Base-by-base conservation (phyloP, 2,797 vertebrate species). In the Xenopus petersii region DNA sequence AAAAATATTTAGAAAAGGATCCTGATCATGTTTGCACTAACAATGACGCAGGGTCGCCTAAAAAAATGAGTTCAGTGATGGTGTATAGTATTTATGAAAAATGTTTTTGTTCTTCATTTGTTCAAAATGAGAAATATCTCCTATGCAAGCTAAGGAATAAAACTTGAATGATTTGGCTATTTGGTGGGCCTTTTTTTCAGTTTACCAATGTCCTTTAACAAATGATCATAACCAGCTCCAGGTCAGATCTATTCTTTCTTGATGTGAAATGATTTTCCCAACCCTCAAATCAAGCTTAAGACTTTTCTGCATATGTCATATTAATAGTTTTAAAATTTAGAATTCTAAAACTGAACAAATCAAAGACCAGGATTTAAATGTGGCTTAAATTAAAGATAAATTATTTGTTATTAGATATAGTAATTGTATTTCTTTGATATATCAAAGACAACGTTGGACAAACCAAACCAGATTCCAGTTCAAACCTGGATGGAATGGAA, bases 71-170 rank as follows among this genome's bases (percentile, higher is more conserved):
- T 5, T 12, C 10, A 26, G 10, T 9, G 21, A 60, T 26, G 10
- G 24, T 24, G 58, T 60, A 26, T 26, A 60, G 58, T 60, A 16
- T 26, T 60, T 70, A 24, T 17, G 12, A 70, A 30, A 26, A 61
- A 48, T 46, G 58, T 67, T 36, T 36, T 67, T 59, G 42, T 71
- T 36, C 56, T 33, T 64, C 26, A 68, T 73, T 78, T 78, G 58
- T 68, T 73, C 6, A 30, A 64, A 59, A 47, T 1, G 3, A 55
- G 4, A 47, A 46, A 66, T 5, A 17, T 62, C 48, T 72, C 36
- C 59, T 30, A 49, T 60, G 61, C 61, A 49, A 42, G 46, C 42
- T 42, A 36, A 30, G 46, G 55, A 79, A 74, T 79, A 74, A 78
- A 70, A 70, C 33, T 48, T 24, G 48, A 10, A 56, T 13, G n/a